phyloP scores from a whole-genome alignment of 2,797 vertebrate genomes.

The Synaphobranchus kaupii region DNA sequence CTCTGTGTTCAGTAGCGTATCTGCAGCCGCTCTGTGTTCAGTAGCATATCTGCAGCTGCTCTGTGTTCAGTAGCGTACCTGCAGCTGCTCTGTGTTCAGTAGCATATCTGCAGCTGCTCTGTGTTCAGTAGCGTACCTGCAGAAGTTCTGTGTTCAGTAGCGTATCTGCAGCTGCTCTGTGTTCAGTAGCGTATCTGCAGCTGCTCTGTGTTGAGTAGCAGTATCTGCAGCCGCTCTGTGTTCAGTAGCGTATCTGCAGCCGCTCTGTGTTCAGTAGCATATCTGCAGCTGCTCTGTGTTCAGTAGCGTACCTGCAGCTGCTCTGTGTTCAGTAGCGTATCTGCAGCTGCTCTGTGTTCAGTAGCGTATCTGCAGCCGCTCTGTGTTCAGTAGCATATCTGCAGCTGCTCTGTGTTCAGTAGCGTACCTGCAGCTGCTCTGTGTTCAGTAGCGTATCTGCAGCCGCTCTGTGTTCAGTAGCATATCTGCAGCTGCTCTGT shows the following conservation, averaged over 20 bases:
- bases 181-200: too few relatives aligned
- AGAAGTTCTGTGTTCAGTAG: too few relatives aligned
- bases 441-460: neutral
- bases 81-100: neutral
- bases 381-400: neutral
- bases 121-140: neutral
- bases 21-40: neutral
- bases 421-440: neutral
- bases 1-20: neutral
- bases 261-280: neutral
- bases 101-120: neutral
- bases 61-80: neutral
- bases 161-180: too few relatives aligned
- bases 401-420: neutral
- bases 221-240: neutral
- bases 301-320: neutral
- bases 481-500: neutral
- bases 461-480: neutral
- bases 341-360: neutral
- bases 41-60: neutral
- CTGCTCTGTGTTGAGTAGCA: too few relatives aligned
- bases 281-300: neutral
- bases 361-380: neutral
- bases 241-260: neutral
- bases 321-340: neutral